These are phyloP conservation scores for Oppia nitens DNA, from an alignment of 1,140 invertebrate genomes.

Conservation along the genomic window DNA sequence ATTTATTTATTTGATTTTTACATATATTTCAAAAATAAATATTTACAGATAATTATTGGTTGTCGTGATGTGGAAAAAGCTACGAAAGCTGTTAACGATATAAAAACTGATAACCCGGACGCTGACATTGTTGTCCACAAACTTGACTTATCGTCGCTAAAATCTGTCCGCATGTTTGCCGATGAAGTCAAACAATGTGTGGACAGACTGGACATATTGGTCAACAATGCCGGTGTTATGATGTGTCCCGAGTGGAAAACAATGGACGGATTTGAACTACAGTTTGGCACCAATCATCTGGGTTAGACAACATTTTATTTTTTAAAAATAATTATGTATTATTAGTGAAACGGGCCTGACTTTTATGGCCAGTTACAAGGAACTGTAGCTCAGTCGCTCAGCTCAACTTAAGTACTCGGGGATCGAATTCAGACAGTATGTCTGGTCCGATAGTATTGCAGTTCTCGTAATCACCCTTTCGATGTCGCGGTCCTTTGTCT, in stretches of 20 bases:
- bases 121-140: conserved; percentile 48
- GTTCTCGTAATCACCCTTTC: no score
- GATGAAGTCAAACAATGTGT: conserved; percentile 31
- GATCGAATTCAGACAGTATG: no score
- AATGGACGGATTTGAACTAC: conserved; percentile 62
- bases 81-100: conserved; percentile 51
- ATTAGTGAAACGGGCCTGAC: no score
- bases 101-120: conserved; percentile 53
- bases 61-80: conserved; percentile 56
- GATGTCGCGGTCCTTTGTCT: no score
- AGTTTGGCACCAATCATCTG: conserved; percentile 34
- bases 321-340: no score
- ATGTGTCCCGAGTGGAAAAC: conserved; percentile 42
- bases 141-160: conserved; percentile 65
- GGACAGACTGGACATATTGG: no score
- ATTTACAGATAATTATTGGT: conserved; percentile 48
- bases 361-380: no score
- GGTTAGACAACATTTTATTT: no score
- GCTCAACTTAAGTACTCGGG: no score
- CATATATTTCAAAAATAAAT: background rate
- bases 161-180: conserved; percentile 54
- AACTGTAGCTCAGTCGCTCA: no score
- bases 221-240: no score
- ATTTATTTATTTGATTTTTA: background rate
- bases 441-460: no score